Conservation (phyloP, 2,797 vertebrate genomes). For the Notoglanidium macrostoma region DNA sequence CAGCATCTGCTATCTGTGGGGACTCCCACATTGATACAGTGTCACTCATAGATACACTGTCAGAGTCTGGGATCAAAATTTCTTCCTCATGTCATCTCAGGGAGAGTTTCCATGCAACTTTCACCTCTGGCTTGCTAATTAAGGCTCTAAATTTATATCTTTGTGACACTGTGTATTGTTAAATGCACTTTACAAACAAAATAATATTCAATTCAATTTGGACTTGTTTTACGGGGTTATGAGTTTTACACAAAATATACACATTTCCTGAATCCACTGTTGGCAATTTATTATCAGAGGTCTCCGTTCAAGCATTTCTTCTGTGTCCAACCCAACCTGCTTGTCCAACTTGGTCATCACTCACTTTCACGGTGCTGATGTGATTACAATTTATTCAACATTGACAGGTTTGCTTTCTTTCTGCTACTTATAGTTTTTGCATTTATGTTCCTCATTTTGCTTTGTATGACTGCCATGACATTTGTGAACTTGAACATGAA, state of each 20-base stretch:
- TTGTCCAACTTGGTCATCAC: background rate
- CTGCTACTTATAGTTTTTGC: too few relatives aligned
- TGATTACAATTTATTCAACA: background rate
- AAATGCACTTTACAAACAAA: background rate
- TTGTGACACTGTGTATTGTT: background rate
- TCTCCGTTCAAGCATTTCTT: background rate
- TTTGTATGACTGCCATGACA: background rate
- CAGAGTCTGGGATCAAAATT: background rate
- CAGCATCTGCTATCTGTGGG: background rate
- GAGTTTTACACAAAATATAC: background rate
- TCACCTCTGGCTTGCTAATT: background rate
- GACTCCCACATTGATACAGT: background rate
- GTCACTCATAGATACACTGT: background rate
- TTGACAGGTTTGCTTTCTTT: background rate
- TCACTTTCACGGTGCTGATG: background rate
- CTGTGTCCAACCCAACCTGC: background rate
- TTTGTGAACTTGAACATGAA: too few relatives aligned
- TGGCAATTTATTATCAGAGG: background rate
- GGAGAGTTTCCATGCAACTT: background rate
- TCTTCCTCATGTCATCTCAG: background rate
- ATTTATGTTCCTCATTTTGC: background rate
- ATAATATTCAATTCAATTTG: too few relatives aligned
- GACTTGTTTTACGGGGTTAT: background rate
- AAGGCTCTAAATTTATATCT: background rate
- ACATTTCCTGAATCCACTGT: background rate